phyloP scores from a whole-genome alignment of 2,888 invertebrate species.

The Chymomyza caudatula region DNA sequence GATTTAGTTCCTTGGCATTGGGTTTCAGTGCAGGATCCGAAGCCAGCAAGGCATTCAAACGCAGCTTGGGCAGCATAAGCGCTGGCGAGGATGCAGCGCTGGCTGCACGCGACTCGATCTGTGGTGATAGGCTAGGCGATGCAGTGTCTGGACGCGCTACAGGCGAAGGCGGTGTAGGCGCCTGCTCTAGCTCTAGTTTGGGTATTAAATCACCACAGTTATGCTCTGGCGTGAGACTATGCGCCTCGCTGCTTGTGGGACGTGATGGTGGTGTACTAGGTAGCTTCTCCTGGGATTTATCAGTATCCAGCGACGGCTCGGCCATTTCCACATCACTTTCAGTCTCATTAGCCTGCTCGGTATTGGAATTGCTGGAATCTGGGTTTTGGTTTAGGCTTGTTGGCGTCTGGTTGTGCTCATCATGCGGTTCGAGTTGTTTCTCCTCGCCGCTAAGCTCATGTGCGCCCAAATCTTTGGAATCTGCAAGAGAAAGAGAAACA shows the following conservation, averaged over 20 bases:
- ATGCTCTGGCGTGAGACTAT: neutral
- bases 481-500: slow-evolving; percentile 47
- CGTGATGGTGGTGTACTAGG: neutral
- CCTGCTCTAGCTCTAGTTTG: slow-evolving; percentile 41
- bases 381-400: slow-evolving; percentile 11
- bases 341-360: slow-evolving; percentile 35
- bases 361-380: slow-evolving; percentile 31
- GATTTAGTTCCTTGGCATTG: slow-evolving; percentile 81
- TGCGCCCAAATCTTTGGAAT: slow-evolving; percentile 76
- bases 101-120: slow-evolving; percentile 1
- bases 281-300: slow-evolving; percentile 13
- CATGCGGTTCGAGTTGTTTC: slow-evolving; percentile 31
- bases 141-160: slow-evolving; percentile 48
- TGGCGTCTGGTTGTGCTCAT: slow-evolving; percentile 21
- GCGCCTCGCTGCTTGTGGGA: neutral
- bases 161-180: slow-evolving; percentile 51
- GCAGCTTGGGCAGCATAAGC: slow-evolving; percentile 81
- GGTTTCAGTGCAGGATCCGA: slow-evolving; percentile 89
- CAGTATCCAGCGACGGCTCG: neutral
- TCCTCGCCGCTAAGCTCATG: slow-evolving; percentile 70
- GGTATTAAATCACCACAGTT: slow-evolving; percentile 27
- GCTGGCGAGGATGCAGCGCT: slow-evolving; percentile 32
- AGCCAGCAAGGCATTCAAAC: slow-evolving; percentile 88
- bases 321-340: slow-evolving; percentile 19
- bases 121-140: slow-evolving; percentile 28